These are phyloP conservation scores for Tyrophagus putrescentiae DNA, from an alignment of 1,140 invertebrate species.

Conservation along the genomic window DNA sequence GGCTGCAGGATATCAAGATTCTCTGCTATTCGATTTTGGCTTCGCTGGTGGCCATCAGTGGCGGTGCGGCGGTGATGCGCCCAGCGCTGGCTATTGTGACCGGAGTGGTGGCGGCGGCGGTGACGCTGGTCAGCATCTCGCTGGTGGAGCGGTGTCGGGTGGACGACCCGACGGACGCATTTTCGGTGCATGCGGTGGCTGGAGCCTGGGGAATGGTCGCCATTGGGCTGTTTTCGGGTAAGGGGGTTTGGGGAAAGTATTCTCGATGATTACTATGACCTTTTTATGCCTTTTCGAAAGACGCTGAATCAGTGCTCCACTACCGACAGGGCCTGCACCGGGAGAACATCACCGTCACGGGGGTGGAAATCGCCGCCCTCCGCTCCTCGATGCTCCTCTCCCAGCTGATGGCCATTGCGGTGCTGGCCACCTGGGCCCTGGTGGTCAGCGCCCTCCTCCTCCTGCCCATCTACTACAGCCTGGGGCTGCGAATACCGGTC, in stretches of 20 bases:
- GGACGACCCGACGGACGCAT: slow-evolving; percentile 29
- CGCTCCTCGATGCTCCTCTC: slow-evolving; percentile 18
- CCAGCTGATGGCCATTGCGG: slow-evolving; percentile 22
- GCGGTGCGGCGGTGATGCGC: slow-evolving; percentile 26
- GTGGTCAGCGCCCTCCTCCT: slow-evolving; percentile 24
- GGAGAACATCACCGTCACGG: not conserved
- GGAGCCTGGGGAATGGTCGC: slow-evolving; percentile 28
- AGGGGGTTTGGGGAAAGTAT: not conserved
- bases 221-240: slow-evolving; percentile 26
- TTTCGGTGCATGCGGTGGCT: slow-evolving; percentile 28
- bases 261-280: not conserved
- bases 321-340: slow-evolving; percentile 24
- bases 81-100: slow-evolving; percentile 26
- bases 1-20: slow-evolving; percentile 26
- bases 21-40: slow-evolving; percentile 28
- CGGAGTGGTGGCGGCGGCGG: slow-evolving; percentile 23
- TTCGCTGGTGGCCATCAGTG: slow-evolving; percentile 28
- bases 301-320: slow-evolving; percentile 22
- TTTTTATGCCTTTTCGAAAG: not conserved
- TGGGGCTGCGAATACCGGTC: slow-evolving; percentile 32
- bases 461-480: slow-evolving; percentile 29
- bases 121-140: slow-evolving; percentile 24
- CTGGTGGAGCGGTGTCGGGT: slow-evolving; percentile 23
- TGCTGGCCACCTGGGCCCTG: slow-evolving; percentile 24
- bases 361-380: slow-evolving; percentile 6